A percentile compares a stretch with the other conserved stretches of the same genome.
Conservation (phyloP, 2,888 invertebrate species). For the Chloromyia formosa region DNA sequence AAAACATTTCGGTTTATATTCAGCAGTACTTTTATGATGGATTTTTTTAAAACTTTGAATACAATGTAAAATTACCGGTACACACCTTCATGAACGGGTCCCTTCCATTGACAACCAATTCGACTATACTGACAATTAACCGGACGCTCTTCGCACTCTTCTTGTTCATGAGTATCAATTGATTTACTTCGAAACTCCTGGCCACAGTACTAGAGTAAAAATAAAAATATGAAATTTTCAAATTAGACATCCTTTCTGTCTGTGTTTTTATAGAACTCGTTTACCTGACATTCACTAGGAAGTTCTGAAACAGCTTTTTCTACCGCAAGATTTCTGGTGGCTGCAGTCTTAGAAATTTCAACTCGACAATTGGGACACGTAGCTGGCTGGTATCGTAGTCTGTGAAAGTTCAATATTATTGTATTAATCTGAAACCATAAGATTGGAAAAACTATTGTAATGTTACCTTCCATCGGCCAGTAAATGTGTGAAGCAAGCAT, state of each 20-base stretch:
- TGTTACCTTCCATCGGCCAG: conserved; percentile 81
- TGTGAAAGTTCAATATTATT: conserved; percentile 59
- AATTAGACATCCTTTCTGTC: background rate
- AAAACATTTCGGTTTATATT: too few relatives aligned
- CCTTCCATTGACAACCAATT: conserved; percentile 93
- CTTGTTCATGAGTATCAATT: conserved; percentile 84
- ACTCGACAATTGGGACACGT: conserved; percentile 96
- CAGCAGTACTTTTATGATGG: too few relatives aligned
- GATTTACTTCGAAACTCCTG: conserved; percentile 87
- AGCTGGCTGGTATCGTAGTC: conserved; percentile 90
- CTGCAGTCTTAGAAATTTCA: conserved; percentile 88
- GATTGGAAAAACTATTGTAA: background rate
- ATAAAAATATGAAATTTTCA: conserved; percentile 16
- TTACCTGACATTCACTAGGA: conserved; percentile 84
- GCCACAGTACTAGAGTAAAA: conserved; percentile 71
- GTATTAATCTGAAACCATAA: background rate
- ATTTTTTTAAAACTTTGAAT: too few relatives aligned
- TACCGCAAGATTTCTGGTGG: conserved; percentile 91
- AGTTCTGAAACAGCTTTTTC: conserved; percentile 95
- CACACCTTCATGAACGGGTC: conserved; percentile 82
- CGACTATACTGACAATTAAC: conserved; percentile 65
- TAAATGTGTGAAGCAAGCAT: conserved; percentile 94
- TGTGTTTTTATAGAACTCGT: background rate
- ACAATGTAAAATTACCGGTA: background rate
- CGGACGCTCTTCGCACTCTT: conserved; percentile 87